Evolutionary conservation across 2,113 vertebrate genomes (phyloP).

Genomic region (Rissa tridactyla): DNA sequence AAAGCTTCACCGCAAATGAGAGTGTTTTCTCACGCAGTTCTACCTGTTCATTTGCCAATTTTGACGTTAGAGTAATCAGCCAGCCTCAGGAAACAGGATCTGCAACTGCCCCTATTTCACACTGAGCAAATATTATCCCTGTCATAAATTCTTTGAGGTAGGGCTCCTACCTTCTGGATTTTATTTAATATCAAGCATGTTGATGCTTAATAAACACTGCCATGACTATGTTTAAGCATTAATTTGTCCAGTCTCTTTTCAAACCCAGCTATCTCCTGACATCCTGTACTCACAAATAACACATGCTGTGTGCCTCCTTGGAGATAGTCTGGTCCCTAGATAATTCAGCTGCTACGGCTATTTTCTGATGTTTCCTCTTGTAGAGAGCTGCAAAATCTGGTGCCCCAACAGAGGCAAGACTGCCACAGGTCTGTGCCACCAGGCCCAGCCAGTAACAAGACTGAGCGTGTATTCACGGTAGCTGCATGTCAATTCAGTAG

Average conservation of each 20-base stretch:
- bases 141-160: not conserved
- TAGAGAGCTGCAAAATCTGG: not conserved
- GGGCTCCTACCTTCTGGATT: not conserved
- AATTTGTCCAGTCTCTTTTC: not conserved
- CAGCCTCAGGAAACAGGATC: not conserved
- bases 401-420: not conserved
- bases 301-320: not conserved
- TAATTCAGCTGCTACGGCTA: not conserved
- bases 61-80: not conserved
- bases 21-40: fast-evolving
- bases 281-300: not conserved
- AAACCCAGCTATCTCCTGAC: not conserved
- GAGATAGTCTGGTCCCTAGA: not conserved
- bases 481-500: not conserved
- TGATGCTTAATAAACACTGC: not conserved
- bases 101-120: not conserved
- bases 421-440: not conserved
- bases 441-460: not conserved
- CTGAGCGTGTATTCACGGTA: not conserved
- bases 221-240: not conserved
- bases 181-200: not conserved
- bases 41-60: not conserved
- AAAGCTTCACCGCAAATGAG: not conserved
- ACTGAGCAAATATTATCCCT: not conserved
- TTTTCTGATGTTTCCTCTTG: fast-evolving